Evolutionary conservation across 92 coral and sea anemone genomes (phyloP).

Genomic region (Bergia puertoricense): DNA sequence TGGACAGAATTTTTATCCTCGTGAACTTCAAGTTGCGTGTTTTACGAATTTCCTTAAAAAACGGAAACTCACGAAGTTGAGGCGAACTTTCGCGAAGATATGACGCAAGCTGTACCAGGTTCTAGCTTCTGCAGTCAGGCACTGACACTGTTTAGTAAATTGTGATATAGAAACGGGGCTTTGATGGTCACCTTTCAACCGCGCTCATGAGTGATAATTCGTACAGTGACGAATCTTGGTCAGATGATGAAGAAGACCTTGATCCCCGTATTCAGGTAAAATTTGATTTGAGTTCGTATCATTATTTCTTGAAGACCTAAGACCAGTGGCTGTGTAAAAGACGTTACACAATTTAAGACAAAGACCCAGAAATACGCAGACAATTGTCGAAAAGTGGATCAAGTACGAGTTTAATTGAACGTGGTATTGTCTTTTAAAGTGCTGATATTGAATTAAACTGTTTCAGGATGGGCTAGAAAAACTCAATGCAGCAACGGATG

Average conservation of each 20-base stretch:
- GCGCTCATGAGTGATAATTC: slow-evolving; percentile 64
- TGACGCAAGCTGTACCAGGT: slow-evolving; percentile 26
- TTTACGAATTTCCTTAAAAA: not conserved
- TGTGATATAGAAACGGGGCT: not conserved
- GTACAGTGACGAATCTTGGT: slow-evolving; percentile 64
- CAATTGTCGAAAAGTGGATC: not conserved
- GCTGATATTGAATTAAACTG: slow-evolving; percentile 21
- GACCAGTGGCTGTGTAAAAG: not conserved
- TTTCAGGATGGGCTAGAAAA: slow-evolving; percentile 87
- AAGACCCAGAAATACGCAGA: not conserved
- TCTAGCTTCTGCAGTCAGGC: not conserved
- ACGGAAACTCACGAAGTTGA: slow-evolving; percentile 1
- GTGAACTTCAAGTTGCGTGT: not conserved
- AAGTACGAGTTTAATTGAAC: slow-evolving; percentile 10
- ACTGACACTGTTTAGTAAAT: not conserved
- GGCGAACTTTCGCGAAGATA: slow-evolving; percentile 1
- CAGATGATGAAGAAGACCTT: slow-evolving; percentile 86
- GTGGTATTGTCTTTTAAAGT: not conserved
- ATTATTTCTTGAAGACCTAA: not conserved
- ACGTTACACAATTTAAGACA: not conserved
- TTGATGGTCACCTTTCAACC: slow-evolving; percentile 10
- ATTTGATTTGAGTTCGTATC: not conserved
- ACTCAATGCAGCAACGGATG: slow-evolving; percentile 90
- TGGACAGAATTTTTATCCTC: no score
- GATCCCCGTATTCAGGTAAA: slow-evolving; percentile 95